A percentile compares a stretch with the other conserved stretches of the same genome.
phyloP scores from a whole-genome alignment of 2,113 vertebrate species.

The Speoplatyrhinus poulsoni region DNA sequence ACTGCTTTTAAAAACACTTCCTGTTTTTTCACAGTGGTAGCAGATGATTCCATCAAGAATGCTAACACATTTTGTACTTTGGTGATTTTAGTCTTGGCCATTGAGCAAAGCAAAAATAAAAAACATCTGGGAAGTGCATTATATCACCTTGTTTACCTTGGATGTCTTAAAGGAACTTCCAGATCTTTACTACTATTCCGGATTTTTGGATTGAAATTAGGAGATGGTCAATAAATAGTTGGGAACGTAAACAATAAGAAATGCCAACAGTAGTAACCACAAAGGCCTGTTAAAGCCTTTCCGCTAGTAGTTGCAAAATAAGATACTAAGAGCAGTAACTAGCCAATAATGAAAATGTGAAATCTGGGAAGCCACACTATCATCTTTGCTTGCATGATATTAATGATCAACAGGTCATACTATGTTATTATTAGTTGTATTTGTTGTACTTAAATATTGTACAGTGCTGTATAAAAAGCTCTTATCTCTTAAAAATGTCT shows the following conservation, averaged over 20 bases:
- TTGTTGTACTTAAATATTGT: too few relatives aligned
- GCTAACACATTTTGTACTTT: background rate
- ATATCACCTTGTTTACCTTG: conserved; percentile 57
- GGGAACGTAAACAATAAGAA: conserved; percentile 37
- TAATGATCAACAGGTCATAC: too few relatives aligned
- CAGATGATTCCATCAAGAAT: background rate
- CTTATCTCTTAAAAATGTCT: too few relatives aligned
- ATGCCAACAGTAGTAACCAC: conserved; percentile 8
- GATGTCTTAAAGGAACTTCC: conserved; percentile 41
- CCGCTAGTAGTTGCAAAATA: background rate
- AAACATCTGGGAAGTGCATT: conserved; percentile 59
- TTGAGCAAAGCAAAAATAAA: background rate
- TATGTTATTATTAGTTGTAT: too few relatives aligned
- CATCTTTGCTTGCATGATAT: too few relatives aligned
- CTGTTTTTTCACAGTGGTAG: background rate
- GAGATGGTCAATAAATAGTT: conserved; percentile 33
- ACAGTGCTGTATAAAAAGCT: too few relatives aligned
- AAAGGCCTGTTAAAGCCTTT: background rate
- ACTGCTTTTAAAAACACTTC: too few relatives aligned
- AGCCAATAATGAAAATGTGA: too few relatives aligned
- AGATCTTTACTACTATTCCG: conserved; percentile 51
- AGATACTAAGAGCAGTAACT: background rate
- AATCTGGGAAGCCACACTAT: too few relatives aligned
- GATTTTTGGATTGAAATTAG: conserved; percentile 38
- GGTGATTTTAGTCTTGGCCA: background rate